Evolutionary conservation across 2,888 invertebrate species (phyloP), one percentile per base, ranked within the genome.

Genomic region (Amorpha juglandis): DNA sequence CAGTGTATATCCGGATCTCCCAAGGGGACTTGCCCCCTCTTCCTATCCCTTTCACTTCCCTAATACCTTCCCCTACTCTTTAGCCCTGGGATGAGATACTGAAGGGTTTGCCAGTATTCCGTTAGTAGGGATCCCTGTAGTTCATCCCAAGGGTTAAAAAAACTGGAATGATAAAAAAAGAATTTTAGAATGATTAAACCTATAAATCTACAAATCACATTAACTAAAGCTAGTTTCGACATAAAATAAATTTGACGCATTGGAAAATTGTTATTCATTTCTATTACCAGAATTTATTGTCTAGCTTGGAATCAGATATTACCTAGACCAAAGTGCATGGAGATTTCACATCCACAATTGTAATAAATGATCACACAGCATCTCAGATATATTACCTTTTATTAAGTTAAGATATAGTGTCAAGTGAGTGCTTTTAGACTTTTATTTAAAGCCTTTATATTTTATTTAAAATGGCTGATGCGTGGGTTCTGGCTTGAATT

Each of bases 221-320:
- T 58, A 58, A 58, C 42, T 19, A 58, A 58, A 38, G 14, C 62
- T 19, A 33, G 53, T 65, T 64, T 68, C 47, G 52, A 38, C 42
- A 12, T 62, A 58, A 33, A 51, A 70, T 72, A 72, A 69, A 68
- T 70, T 68, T 45, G 66, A 68, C 67, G 67, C 65, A 64, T 53
- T 64, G 50, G 45, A 64, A 67, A 67, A 70, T 70, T 66, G 69
- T 66, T 64, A 74, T 71, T 70, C 69, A 70, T 69, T 66, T 70
- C 68, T 65, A 68, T 70, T 71, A 65, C 45, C 53, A 62, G 67
- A 69, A 72, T 71, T 72, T 74, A 70, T 58, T 70, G 68, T 70
- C 53, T 68, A 64, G 67, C 67, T 38, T 64, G 66, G 68, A 63
- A 66, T 68, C 63, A 67, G 64, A 47, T 66, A 68, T 71, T 69